Conservation (phyloP, 2,797 vertebrate genomes). For the Falco berigora region DNA sequence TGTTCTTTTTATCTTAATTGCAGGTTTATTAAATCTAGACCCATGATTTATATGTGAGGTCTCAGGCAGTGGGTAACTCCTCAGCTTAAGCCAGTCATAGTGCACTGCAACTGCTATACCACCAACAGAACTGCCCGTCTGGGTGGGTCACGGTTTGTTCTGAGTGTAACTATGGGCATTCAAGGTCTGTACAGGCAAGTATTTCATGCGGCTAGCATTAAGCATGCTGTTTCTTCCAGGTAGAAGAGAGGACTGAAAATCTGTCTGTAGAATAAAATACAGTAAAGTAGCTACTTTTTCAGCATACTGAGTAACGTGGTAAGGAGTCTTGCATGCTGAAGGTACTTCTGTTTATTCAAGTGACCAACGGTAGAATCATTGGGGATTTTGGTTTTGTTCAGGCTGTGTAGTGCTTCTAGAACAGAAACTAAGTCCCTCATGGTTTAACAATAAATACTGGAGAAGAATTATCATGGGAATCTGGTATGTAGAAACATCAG, state of each 20-base stretch:
- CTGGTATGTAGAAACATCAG: background rate
- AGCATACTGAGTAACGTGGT: background rate
- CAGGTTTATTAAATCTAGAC: slow-evolving; percentile 47
- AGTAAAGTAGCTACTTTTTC: background rate
- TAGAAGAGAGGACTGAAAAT: slow-evolving; percentile 3
- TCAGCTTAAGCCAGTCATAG: background rate
- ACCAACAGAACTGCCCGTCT: background rate
- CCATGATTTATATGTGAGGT: slow-evolving; percentile 41
- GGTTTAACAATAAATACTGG: background rate
- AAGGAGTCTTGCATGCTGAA: background rate
- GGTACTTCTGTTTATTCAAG: background rate
- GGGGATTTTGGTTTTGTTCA: slow-evolving; percentile 22
- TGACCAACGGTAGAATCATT: background rate
- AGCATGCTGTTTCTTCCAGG: background rate
- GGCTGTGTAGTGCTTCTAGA: background rate
- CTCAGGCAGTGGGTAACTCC: slow-evolving; percentile 17
- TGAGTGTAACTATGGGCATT: background rate
- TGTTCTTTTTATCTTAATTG: slow-evolving; percentile 46
- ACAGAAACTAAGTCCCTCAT: background rate
- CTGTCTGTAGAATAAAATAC: background rate
- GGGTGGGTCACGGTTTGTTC: background rate
- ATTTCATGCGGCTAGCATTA: background rate
- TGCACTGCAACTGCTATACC: background rate
- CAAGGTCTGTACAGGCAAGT: background rate
- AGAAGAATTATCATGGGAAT: background rate